Evolutionary conservation across 2,888 invertebrate species (phyloP), one percentile per base, ranked within the genome.

Genomic region (Cheilosia variabilis): DNA sequence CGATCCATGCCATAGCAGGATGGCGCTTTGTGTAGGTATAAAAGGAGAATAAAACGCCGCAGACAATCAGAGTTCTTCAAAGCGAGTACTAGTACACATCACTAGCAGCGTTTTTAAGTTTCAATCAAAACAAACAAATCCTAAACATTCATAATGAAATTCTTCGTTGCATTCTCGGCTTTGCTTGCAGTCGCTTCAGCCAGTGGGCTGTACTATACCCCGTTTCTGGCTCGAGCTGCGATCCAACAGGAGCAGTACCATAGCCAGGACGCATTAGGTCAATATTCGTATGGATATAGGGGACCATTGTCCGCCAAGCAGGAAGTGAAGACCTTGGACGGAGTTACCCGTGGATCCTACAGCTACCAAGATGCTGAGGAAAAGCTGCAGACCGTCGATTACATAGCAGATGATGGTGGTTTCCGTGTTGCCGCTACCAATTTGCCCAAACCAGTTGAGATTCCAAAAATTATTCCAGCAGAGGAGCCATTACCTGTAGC

Each of bases 371-470:
- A 95, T 91, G 93, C 94, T 6, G 91, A 93, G 34, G 94, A 94
- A 47, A 92, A 93, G 87, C 88, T 94, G 1, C 95, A 95, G 90
- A 93, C 93, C 2, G 94, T 94, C 15, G 93, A 93, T 87, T 95
- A 94, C 89, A 92, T 93, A 10, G 93, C 94, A 58, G 95, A 95
- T 89, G 91, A 91, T 27, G 92, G 92, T 78, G 95, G 95, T n/a
- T 95, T 95, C 92, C 94, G 94, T 84, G 93, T 94, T 34, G 93
- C 94, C 1, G 94, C 94, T 72, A 94, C 94, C 34, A 95, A 95
- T 89, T 89, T 95, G 66, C 95, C 95, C 41, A 89, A 69, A 37
- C 87, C 88, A 13, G 87, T 89, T 37, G 90, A 90, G 53, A 89
- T 78, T 62, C 90, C 89, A 60, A 45, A 72, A 82, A 45, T 68